phyloP scores from a whole-genome alignment of 2,888 invertebrate species.

The Lampropteryx suffumata region DNA sequence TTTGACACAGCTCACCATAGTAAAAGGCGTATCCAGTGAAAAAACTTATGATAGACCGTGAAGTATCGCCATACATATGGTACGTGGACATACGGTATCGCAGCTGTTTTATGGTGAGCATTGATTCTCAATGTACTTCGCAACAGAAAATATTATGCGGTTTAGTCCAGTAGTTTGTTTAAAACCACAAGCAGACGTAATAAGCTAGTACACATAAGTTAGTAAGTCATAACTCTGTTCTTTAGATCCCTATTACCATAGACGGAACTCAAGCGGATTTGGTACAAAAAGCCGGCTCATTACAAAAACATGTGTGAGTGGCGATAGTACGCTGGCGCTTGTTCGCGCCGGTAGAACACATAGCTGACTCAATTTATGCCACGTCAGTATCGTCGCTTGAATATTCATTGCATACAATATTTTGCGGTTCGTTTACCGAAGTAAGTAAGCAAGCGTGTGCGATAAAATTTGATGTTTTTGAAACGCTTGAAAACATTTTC shows the following conservation, averaged over 20 bases:
- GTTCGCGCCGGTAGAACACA: conserved; percentile 22
- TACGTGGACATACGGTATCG: too few species aligned
- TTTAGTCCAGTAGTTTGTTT: too few species aligned
- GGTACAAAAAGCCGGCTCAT: conserved; percentile 21
- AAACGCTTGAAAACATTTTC: conserved; percentile 10
- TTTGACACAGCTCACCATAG: too few species aligned
- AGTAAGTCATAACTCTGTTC: conserved; percentile 18
- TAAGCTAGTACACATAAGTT: neutral
- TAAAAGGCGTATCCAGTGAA: too few species aligned
- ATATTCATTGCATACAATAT: conserved; percentile 62
- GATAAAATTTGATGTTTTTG: conserved; percentile 25
- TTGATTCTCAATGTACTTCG: too few species aligned
- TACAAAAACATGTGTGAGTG: conserved; percentile 27
- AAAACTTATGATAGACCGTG: too few species aligned
- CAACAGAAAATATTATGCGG: too few species aligned
- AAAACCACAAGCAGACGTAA: too few species aligned
- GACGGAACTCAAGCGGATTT: conserved; percentile 16
- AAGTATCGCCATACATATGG: too few species aligned
- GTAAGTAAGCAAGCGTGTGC: conserved; percentile 24
- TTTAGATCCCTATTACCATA: conserved; percentile 19
- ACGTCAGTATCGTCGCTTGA: conserved; percentile 58
- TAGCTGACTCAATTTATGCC: conserved; percentile 56
- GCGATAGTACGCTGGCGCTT: conserved; percentile 13
- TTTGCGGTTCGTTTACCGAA: conserved; percentile 39
- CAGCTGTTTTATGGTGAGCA: too few species aligned